Evolutionary conservation across 2,113 vertebrate species (phyloP).

Genomic region (Corapipo altera): DNA sequence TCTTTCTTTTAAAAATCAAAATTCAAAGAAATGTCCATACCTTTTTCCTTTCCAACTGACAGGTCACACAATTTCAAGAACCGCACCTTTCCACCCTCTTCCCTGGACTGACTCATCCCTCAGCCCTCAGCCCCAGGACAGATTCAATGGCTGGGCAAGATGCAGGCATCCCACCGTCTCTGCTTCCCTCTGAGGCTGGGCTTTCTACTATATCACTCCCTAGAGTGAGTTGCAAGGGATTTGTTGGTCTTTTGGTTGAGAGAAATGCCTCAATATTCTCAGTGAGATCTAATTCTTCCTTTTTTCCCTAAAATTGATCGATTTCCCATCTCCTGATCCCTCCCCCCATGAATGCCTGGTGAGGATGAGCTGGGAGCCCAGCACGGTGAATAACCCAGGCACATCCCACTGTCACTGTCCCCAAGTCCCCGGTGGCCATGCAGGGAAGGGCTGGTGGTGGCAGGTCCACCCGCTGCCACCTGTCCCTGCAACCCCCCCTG

Average conservation of each 20-base stretch:
- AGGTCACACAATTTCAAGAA: fast-evolving
- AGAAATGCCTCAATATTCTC: fast-evolving
- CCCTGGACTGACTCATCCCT: fast-evolving
- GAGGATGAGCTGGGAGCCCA: not conserved
- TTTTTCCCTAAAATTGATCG: not conserved
- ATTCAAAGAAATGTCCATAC: fast-evolving
- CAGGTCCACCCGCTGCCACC: fast-evolving
- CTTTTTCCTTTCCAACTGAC: not conserved
- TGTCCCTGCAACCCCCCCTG: fast-evolving
- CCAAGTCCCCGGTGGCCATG: fast-evolving
- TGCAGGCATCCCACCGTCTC: not conserved
- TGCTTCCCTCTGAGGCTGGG: not conserved
- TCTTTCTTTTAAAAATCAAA: not conserved
- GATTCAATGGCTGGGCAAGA: not conserved
- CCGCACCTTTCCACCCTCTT: not conserved
- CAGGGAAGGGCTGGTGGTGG: not conserved
- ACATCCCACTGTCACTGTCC: not conserved
- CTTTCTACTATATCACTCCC: fast-evolving
- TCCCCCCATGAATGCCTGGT: not conserved
- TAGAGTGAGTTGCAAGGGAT: not conserved
- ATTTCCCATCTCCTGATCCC: not conserved
- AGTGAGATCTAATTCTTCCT: not conserved
- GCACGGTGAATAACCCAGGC: not conserved
- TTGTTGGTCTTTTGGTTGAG: not conserved
- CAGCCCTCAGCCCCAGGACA: fast-evolving